A percentile compares a stretch with the other conserved stretches of the same genome.
Conservation (phyloP, 2,113 vertebrate species). For the Brachyhypopomus gauderio region DNA sequence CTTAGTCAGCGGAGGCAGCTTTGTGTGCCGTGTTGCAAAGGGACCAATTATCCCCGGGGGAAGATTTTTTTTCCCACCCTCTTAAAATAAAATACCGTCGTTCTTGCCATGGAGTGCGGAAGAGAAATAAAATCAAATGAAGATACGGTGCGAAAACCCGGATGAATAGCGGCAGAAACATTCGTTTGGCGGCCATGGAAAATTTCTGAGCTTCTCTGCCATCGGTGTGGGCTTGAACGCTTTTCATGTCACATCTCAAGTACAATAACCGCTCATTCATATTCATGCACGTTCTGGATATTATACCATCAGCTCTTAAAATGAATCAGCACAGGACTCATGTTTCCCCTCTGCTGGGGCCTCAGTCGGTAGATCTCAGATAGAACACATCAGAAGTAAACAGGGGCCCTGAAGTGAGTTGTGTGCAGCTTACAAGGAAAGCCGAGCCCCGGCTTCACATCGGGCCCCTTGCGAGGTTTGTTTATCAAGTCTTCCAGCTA, state of each 20-base stretch:
- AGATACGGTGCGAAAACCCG: neutral
- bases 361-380: constrained; percentile 32
- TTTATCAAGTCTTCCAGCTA: constrained; percentile 37
- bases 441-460: constrained; percentile 33
- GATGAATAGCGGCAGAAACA: neutral
- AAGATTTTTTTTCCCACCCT: constrained; percentile 24
- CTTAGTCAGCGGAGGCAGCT: constrained; percentile 46
- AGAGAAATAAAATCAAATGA: constrained; percentile 21
- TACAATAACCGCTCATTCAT: constrained; percentile 28
- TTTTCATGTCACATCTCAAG: neutral
- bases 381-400: constrained; percentile 31
- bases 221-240: neutral
- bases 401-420: constrained; percentile 31
- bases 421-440: constrained; percentile 23
- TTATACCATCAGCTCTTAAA: constrained; percentile 44
- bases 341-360: constrained; percentile 28
- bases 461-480: constrained; percentile 31
- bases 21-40: constrained; percentile 6
- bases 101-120: constrained; percentile 8
- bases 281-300: constrained; percentile 36
- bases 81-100: neutral
- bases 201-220: neutral
- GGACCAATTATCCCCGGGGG: constrained; percentile 31
- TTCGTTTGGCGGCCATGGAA: neutral
- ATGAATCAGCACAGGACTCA: constrained; percentile 32